Evolutionary conservation across 2,113 vertebrate species (phyloP).

Genomic region (Leucopternis melanops): DNA sequence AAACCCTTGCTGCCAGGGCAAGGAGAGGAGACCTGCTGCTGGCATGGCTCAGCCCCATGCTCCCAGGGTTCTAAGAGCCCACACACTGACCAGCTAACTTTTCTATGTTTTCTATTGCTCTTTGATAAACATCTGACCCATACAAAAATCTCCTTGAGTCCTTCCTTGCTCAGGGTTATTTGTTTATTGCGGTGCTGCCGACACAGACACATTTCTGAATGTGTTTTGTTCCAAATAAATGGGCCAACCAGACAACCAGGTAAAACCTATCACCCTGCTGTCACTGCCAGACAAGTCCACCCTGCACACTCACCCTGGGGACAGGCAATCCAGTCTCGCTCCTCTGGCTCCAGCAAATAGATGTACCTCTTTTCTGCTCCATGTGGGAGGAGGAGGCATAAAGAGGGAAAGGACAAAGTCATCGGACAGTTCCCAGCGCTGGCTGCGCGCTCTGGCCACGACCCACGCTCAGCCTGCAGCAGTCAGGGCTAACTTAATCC

Average conservation of each 20-base stretch:
- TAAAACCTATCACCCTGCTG: neutral
- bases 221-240: neutral
- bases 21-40: neutral
- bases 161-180: neutral
- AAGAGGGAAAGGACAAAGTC: neutral
- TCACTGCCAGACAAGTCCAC: neutral
- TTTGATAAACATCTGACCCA: neutral
- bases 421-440: neutral
- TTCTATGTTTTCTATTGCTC: neutral
- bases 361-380: neutral
- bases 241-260: neutral
- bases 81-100: neutral
- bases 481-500: neutral
- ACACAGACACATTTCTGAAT: neutral
- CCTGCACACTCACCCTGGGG: neutral
- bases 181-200: rapidly evolving
- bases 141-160: neutral
- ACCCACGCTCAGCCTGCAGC: neutral
- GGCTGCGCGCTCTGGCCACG: rapidly evolving
- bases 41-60: neutral
- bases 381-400: neutral
- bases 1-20: neutral
- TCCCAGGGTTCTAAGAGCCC: neutral
- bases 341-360: neutral
- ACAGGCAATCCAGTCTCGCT: neutral